phyloP scores from a whole-genome alignment of 2,113 vertebrate species.

The Brachirus orientalis region DNA sequence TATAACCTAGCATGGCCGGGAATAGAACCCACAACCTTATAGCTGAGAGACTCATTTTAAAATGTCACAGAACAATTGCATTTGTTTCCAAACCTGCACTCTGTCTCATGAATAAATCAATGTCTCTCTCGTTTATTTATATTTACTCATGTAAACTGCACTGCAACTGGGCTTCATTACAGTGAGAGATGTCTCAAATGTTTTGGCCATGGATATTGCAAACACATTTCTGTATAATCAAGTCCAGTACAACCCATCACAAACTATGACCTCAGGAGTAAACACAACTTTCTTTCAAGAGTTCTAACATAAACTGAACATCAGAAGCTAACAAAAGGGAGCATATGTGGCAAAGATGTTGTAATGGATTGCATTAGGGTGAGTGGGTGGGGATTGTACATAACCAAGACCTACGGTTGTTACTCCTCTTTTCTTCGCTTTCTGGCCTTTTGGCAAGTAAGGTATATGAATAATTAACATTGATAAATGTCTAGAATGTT shows the following conservation, averaged over 20 bases:
- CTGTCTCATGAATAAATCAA: no score
- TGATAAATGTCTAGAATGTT: no score
- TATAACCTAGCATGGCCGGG: no score
- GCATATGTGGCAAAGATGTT: background rate
- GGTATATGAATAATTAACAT: no score
- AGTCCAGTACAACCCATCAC: background rate
- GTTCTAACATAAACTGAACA: slow-evolving; percentile 1
- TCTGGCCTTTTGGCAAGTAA: no score
- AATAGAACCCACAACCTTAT: no score
- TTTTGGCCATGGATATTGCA: background rate
- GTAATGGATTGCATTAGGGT: background rate
- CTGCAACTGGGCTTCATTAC: background rate
- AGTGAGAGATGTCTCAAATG: background rate
- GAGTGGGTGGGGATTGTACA: no score
- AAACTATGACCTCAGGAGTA: background rate
- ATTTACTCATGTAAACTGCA: no score
- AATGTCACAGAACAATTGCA: background rate
- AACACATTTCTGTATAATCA: background rate
- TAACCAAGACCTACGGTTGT: no score
- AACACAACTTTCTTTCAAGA: background rate
- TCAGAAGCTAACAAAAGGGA: no score
- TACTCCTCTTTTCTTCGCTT: no score
- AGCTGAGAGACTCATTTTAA: background rate
- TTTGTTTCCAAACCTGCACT: background rate
- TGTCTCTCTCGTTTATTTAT: no score